Percentiles rank a stretch among this genome's conserved stretches.
Conservation (phyloP, 2,113 vertebrate species). For the Strigops habroptila region DNA sequence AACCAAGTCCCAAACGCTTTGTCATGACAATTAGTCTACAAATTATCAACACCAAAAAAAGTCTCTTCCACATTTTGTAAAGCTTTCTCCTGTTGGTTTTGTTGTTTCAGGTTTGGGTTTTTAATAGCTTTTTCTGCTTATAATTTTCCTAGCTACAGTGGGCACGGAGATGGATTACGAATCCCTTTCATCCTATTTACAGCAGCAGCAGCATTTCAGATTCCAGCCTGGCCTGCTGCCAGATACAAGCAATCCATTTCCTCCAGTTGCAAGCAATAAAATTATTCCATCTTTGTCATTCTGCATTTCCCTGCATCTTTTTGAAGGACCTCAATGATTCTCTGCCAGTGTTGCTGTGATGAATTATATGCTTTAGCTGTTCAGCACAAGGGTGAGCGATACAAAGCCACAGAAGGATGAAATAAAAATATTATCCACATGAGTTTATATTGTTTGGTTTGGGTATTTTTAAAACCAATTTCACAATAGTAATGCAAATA, state of each 20-base stretch:
- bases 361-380: slow-evolving; percentile 30
- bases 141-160: slow-evolving; percentile 12
- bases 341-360: neutral
- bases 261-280: slow-evolving; percentile 44
- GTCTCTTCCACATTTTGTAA: neutral
- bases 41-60: neutral
- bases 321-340: slow-evolving; percentile 55
- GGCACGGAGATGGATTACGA: slow-evolving; percentile 42
- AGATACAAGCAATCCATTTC: slow-evolving; percentile 40
- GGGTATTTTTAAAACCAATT: neutral
- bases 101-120: neutral
- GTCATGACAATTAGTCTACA: neutral
- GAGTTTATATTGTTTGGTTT: neutral
- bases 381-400: slow-evolving; percentile 32
- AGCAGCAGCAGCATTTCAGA: slow-evolving; percentile 31
- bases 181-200: slow-evolving; percentile 51
- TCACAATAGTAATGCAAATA: neutral
- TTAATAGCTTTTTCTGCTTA: slow-evolving; percentile 43
- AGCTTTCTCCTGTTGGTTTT: neutral
- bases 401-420: neutral
- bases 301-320: slow-evolving; percentile 19
- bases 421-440: neutral
- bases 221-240: slow-evolving; percentile 42
- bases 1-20: neutral
- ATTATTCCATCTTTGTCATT: slow-evolving; percentile 48